A percentile compares a stretch with the other conserved stretches of the same genome.
These are phyloP conservation scores for Drosophila koepferae DNA, from an alignment of 2,888 invertebrate species.

Conservation along the genomic window DNA sequence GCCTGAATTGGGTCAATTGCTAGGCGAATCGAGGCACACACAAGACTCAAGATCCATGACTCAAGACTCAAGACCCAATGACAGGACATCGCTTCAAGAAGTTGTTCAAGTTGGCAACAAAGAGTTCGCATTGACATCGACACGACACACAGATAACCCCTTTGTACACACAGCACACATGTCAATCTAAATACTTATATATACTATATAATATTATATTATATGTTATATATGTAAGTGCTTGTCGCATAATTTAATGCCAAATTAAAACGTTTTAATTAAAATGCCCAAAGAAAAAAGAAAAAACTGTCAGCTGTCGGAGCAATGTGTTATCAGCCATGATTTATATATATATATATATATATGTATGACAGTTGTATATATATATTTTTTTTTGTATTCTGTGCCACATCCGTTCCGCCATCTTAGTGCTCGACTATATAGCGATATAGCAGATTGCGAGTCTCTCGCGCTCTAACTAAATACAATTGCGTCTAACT, in stretches of 20 bases:
- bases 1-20: conserved; percentile 67
- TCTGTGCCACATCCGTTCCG: conserved; percentile 72
- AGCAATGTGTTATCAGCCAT: conserved; percentile 59
- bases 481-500: conserved; percentile 30
- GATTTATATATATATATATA: conserved; percentile 57
- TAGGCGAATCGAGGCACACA: conserved; percentile 39
- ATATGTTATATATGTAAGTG: conserved; percentile 7
- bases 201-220: conserved; percentile 7
- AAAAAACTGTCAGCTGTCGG: conserved; percentile 32
- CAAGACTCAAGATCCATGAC: neutral
- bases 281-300: conserved; percentile 40
- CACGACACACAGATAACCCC: conserved; percentile 69
- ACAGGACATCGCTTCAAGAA: conserved; percentile 27
- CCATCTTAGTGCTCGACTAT: conserved; percentile 58
- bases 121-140: conserved; percentile 56
- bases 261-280: conserved; percentile 77
- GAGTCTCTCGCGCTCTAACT: conserved; percentile 20
- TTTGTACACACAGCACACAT: conserved; percentile 57
- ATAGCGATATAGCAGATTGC: conserved; percentile 56
- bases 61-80: conserved; percentile 6
- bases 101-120: conserved; percentile 54
- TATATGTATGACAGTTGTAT: conserved; percentile 42
- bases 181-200: neutral
- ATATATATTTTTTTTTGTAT: conserved; percentile 31
- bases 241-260: conserved; percentile 63